Evolutionary conservation across 2,888 invertebrate genomes (phyloP).

Genomic region (Tyria jacobaeae): DNA sequence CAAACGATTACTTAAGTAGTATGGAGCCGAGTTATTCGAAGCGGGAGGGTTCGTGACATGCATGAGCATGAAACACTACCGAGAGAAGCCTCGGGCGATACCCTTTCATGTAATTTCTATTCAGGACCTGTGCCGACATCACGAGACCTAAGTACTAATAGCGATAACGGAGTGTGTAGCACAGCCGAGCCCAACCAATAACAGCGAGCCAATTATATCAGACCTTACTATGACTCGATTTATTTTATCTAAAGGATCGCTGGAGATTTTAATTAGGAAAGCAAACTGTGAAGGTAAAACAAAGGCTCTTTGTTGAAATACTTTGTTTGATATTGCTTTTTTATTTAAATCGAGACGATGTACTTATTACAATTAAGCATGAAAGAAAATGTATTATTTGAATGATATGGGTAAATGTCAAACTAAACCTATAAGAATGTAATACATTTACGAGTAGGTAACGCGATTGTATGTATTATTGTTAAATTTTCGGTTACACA

Average conservation of each 20-base stretch:
- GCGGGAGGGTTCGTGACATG: constrained; percentile 68
- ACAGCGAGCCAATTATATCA: constrained; percentile 58
- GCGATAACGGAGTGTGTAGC: constrained; percentile 66
- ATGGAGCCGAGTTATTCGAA: constrained; percentile 59
- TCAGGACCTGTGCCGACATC: constrained; percentile 61
- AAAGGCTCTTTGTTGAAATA: constrained; percentile 18
- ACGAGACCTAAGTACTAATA: constrained; percentile 73
- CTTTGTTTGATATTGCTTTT: constrained; percentile 13
- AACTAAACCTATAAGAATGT: background rate
- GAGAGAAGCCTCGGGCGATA: constrained; percentile 47
- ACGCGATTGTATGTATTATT: no score
- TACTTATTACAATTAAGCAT: constrained; percentile 9
- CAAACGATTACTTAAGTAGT: constrained; percentile 69
- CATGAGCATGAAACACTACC: constrained; percentile 66
- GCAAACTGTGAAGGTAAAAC: constrained; percentile 20
- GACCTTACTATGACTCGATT: constrained; percentile 41
- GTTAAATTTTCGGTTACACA: no score
- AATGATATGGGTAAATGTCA: background rate
- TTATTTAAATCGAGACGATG: constrained; percentile 13
- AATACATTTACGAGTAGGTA: no score
- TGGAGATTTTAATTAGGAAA: constrained; percentile 39
- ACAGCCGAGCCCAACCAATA: constrained; percentile 53
- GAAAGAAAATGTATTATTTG: background rate
- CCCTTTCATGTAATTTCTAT: constrained; percentile 75
- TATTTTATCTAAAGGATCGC: constrained; percentile 32